Percentiles rank a stretch among this genome's conserved stretches.
These are phyloP conservation scores for Erinaceus europaeus DNA, from an alignment of 2,113 vertebrate genomes.

Conservation along the genomic window DNA sequence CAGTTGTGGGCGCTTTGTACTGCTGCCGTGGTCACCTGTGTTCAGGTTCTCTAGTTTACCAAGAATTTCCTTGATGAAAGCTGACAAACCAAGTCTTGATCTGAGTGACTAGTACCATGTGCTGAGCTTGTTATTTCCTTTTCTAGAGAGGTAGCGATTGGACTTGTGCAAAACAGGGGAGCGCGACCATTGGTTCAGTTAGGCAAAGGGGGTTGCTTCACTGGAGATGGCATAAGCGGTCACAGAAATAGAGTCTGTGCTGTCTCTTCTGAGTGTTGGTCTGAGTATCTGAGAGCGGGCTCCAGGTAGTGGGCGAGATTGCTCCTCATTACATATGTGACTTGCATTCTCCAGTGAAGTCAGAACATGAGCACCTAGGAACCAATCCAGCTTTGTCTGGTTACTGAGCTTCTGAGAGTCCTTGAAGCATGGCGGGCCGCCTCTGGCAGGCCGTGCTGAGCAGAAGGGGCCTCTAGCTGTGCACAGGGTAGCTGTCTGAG, in stretches of 20 bases:
- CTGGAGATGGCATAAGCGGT: too few species aligned
- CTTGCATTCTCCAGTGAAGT: too few species aligned
- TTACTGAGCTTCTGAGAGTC: background rate
- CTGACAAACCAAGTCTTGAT: background rate
- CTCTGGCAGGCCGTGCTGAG: too few species aligned
- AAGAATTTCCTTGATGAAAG: slow-evolving; percentile 50
- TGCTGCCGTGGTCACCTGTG: background rate
- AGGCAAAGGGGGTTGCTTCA: too few species aligned
- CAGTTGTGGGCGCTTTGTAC: slow-evolving; percentile 7
- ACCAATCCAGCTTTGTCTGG: background rate
- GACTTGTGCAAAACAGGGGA: background rate
- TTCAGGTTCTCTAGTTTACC: slow-evolving; percentile 40
- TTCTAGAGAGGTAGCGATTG: background rate
- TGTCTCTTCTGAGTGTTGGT: too few species aligned
- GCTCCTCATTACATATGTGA: too few species aligned
- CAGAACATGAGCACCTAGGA: too few species aligned
- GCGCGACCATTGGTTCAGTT: background rate
- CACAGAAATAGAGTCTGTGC: too few species aligned
- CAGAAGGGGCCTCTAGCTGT: background rate
- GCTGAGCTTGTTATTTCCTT: slow-evolving; percentile 5
- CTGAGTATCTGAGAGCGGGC: too few species aligned
- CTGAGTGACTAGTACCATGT: background rate
- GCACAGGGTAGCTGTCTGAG: background rate
- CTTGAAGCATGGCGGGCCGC: too few species aligned
- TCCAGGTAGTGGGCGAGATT: too few species aligned